Conservation (phyloP, 2,888 invertebrate species). For the Harpalus rufipes region DNA sequence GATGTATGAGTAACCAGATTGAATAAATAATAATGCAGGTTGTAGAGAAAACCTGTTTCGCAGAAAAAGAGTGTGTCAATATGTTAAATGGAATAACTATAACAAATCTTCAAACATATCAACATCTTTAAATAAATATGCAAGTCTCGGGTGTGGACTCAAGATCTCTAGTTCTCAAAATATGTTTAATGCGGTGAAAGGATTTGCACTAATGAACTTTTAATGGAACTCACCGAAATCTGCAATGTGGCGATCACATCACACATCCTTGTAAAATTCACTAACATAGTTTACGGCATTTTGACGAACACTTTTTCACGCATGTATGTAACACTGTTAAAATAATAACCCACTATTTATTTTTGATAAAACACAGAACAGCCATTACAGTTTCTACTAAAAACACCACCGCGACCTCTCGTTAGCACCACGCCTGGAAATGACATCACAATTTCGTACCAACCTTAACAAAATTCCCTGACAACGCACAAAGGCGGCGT, state of each 20-base stretch:
- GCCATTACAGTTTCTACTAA: conserved; percentile 68
- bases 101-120: conserved; percentile 1
- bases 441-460: conserved; percentile 72
- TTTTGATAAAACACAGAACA: conserved; percentile 66
- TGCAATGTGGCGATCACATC: conserved; percentile 67
- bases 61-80: conserved; percentile 48
- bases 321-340: conserved; percentile 51
- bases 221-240: conserved; percentile 62
- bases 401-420: conserved; percentile 68
- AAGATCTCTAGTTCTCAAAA: conserved; percentile 23
- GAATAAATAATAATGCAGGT: conserved; percentile 57
- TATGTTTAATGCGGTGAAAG: conserved; percentile 65
- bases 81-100: conserved; percentile 27
- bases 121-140: conserved; percentile 21
- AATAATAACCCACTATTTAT: conserved; percentile 61
- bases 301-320: conserved; percentile 35
- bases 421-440: conserved; percentile 74
- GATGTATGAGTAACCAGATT: conserved; percentile 66
- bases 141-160: conserved; percentile 33
- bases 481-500: neutral
- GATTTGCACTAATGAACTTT: conserved; percentile 62
- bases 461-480: conserved; percentile 52
- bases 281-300: conserved; percentile 55
- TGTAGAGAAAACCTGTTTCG: conserved; percentile 56
- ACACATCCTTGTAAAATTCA: conserved; percentile 43